Evolutionary conservation across 2,888 invertebrate genomes (phyloP).

Genomic region (Lasius fuliginosus): DNA sequence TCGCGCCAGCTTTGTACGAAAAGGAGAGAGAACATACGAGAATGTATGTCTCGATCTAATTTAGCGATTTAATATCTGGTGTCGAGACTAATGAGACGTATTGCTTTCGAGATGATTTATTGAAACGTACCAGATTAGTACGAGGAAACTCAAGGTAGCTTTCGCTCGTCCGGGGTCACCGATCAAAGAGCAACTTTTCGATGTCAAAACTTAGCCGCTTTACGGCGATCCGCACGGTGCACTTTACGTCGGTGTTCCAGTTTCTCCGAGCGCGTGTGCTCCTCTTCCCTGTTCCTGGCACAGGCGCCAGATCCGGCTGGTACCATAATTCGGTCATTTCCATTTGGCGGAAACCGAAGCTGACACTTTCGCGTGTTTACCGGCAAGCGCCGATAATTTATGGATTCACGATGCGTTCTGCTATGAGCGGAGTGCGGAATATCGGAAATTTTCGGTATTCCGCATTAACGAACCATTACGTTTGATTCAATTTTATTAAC

Average conservation of each 20-base stretch:
- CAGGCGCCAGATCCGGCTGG: constrained; percentile 22
- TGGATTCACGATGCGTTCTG: constrained; percentile 21
- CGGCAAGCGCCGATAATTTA: constrained; percentile 42
- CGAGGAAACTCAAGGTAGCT: constrained; percentile 10
- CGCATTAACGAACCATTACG: constrained; percentile 24
- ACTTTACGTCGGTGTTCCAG: constrained; percentile 42
- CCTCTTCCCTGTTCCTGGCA: background rate
- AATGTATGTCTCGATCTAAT: background rate
- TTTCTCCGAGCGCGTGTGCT: constrained; percentile 30
- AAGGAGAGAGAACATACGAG: background rate
- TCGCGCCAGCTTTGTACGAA: background rate
- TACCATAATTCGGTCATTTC: constrained; percentile 52
- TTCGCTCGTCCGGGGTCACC: constrained; percentile 44
- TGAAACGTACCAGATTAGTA: constrained; percentile 13
- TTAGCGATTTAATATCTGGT: constrained; percentile 32
- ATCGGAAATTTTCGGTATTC: constrained; percentile 1
- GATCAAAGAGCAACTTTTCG: constrained; percentile 62
- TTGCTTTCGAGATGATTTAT: constrained; percentile 41
- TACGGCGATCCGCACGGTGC: constrained; percentile 20
- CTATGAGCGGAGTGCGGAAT: background rate
- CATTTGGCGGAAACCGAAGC: constrained; percentile 54
- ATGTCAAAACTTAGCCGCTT: constrained; percentile 56
- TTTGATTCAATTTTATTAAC: constrained; percentile 28
- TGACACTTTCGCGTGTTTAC: constrained; percentile 58
- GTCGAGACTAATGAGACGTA: constrained; percentile 14